Base-by-base conservation (phyloP, 2,888 invertebrate genomes). In the Drosophila fulvimacula region DNA sequence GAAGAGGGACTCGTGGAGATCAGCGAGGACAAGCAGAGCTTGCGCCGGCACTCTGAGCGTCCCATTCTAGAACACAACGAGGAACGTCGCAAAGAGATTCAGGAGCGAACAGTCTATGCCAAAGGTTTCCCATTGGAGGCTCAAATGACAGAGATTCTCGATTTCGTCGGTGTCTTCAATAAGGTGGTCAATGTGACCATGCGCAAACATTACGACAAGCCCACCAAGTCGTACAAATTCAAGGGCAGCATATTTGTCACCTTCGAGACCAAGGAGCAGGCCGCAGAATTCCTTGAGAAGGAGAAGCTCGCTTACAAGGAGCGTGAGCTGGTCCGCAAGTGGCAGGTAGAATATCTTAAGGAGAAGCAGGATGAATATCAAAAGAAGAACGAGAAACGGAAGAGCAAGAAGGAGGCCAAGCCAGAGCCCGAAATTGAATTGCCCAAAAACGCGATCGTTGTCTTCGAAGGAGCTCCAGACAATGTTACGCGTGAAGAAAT, bases 231-330 rank as follows among this genome's bases (percentile, higher is more conserved):
- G 51, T 93, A 94, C 56, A 92, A 94, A 68, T 97, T 97, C 91
- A 97, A 99, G 93, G 99, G 99, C 55, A 99, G 99, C 1, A 95
- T 98, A 53, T 98, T 98, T 92, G 95, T 96, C 11, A 96, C 97
- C 6, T 99, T 98, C 92, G 95, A 95, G 82, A 96, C 95, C 34
- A 94, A 95, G 59, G 98, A 98, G 60, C 95, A 95, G 90, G 97
- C 97, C 3, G 95, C 96, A 81, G 95, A 95, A 69, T 97, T 98
- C 90, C 91, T 97, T 39, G 95, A 94, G 21, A 93, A 93, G 21
- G 95, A 96, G 77, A 94, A 94, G 71, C 93, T 96, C 6, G 96
- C 96, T 84, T 97, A 95, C 81, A 93, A 93, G 0, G 96, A 95
- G 0, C 93, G 92, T 1, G 94, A 95, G 46, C 92, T 97, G 55